Base-by-base conservation (phyloP, 2,113 vertebrate species). In the Vombatus ursinus region DNA sequence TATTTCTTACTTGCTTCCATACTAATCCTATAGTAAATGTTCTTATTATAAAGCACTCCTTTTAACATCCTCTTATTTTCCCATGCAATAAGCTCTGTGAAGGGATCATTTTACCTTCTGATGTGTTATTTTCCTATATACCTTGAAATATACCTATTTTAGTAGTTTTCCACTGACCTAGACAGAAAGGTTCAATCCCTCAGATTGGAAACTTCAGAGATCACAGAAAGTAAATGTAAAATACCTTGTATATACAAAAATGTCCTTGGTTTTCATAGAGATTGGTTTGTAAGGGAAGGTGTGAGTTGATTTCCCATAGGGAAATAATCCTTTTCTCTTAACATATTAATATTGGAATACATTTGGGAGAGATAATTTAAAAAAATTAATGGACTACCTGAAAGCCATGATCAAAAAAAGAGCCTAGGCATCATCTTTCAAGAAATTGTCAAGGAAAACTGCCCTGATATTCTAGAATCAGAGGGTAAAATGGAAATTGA, bases 71-170 rank as follows among this genome's bases (percentile, higher is more conserved):
- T 77, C 37, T 6, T 19, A 22, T 44, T 77, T 77, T 44, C 61
- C 89, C 24, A 23, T 28, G 1, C 50, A 51, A n/a, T 4, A 89
- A 92, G 22, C 91, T 53, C 26, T 47, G 23, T 37, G 47, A 96
- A 84, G 22, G 24, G 28, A 50, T 91, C 54, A 14, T n/a, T 50
- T n/a, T 26, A 52, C 26, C 1, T n/a, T 44, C 61, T 68, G 0
- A n/a, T 68, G 24, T 0, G 0, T 14, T 8, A 3, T 7, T 52
- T 10, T 47, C 19, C 50, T 10, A 2, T 47, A 53, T 6, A 1
- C 6, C n/a, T 52, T 68, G 3, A 44, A 53, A 0, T 19, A 47
- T 52, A 89, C 14, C 1, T 23, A 44, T 77, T 77, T 44, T 77
- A 6, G 3, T 0, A n/a, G 37, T n/a, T n/a, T 77, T 37, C 37